These are phyloP conservation scores for Haliclystus octoradiatus DNA, from an alignment of 30 jellyfish, hydroid and myxozoan genomes.

Conservation along the genomic window DNA sequence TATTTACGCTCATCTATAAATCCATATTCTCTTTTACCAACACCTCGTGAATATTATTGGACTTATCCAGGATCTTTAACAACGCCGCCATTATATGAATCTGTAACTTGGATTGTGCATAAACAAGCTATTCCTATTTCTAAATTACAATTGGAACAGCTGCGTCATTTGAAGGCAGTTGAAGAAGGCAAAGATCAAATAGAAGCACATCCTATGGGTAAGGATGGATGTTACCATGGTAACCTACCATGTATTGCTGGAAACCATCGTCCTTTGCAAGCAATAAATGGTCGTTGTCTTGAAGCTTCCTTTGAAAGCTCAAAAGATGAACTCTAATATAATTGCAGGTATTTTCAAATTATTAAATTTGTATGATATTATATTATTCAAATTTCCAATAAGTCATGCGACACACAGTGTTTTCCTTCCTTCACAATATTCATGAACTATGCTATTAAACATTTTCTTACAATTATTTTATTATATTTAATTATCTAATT, in stretches of 20 bases:
- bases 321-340: too few species aligned
- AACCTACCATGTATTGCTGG: not conserved
- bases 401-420: too few species aligned
- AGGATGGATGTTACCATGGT: not conserved
- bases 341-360: too few species aligned
- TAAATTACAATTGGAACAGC: not conserved
- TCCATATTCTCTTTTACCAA: conserved; percentile 3
- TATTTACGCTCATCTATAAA: not conserved
- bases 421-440: too few species aligned
- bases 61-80: conserved; percentile 19
- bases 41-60: not conserved
- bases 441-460: too few species aligned
- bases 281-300: not conserved
- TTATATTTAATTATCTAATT: too few species aligned
- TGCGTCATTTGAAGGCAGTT: conserved; percentile 9
- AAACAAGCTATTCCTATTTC: conserved; percentile 8
- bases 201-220: not conserved
- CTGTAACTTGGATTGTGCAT: conserved; percentile 18
- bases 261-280: not conserved
- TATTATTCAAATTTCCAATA: too few species aligned
- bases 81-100: conserved; percentile 22
- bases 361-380: too few species aligned
- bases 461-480: too few species aligned
- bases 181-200: not conserved
- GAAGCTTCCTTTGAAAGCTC: not conserved